Conservation (phyloP, 2,888 invertebrate genomes). For the Eudiplozoon nipponicum region DNA sequence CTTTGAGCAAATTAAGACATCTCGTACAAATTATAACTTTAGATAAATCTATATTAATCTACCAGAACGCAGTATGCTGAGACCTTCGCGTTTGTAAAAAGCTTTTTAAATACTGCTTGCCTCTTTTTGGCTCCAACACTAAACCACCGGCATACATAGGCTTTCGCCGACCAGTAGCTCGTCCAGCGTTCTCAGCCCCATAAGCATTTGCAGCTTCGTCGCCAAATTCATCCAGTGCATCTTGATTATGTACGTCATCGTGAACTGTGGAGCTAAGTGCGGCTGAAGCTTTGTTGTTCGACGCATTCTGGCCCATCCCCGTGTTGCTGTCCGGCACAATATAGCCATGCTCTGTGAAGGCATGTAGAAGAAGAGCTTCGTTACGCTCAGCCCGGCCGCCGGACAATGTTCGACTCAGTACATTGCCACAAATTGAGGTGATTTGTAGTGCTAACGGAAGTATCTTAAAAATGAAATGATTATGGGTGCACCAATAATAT, state of each 20-base stretch:
- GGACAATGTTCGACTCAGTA: slow-evolving; percentile 46
- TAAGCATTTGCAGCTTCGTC: slow-evolving; percentile 18
- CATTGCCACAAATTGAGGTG: slow-evolving; percentile 58
- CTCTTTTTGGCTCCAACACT: slow-evolving; percentile 76
- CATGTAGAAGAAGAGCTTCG: slow-evolving; percentile 69
- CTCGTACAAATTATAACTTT: too few species aligned
- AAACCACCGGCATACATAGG: slow-evolving; percentile 57
- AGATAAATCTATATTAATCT: too few species aligned
- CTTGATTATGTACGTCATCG: neutral
- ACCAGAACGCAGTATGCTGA: neutral
- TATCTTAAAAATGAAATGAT: neutral
- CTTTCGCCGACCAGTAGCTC: slow-evolving; percentile 30
- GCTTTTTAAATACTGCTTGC: slow-evolving; percentile 29
- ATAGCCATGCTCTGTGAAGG: slow-evolving; percentile 59
- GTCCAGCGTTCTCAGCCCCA: slow-evolving; percentile 20
- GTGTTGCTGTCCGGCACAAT: slow-evolving; percentile 55
- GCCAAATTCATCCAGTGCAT: neutral
- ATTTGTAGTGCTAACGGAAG: slow-evolving; percentile 75
- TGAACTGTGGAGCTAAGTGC: too few species aligned
- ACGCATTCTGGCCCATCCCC: too few species aligned
- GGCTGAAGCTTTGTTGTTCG: too few species aligned
- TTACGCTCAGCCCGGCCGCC: slow-evolving; percentile 84
- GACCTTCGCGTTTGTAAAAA: neutral
- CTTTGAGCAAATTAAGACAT: too few species aligned
- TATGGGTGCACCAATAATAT: too few species aligned